These are phyloP conservation scores for Antitype chi DNA, from an alignment of 2,888 invertebrate species.

Conservation along the genomic window DNA sequence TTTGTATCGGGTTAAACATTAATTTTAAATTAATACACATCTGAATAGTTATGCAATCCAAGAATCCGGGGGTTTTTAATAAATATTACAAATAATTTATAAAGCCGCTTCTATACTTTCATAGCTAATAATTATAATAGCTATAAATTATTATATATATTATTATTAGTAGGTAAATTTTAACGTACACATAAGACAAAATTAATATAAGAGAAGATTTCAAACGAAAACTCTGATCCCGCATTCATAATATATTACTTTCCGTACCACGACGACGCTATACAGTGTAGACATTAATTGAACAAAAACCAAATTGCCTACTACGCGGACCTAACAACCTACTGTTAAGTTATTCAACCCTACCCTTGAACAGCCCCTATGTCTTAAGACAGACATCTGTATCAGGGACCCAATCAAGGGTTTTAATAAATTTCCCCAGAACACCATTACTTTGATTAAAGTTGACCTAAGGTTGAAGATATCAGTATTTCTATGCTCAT, in stretches of 20 bases:
- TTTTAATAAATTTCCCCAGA: constrained; percentile 56
- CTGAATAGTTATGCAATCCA: too few relatives aligned
- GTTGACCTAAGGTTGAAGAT: constrained; percentile 38
- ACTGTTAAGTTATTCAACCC: constrained; percentile 35
- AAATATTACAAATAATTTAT: too few relatives aligned
- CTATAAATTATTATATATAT: too few relatives aligned
- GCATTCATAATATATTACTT: not conserved
- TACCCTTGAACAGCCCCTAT: constrained; percentile 19
- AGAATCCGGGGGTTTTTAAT: too few relatives aligned
- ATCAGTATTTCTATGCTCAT: constrained; percentile 29
- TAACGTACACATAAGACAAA: too few relatives aligned
- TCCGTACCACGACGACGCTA: not conserved
- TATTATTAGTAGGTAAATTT: too few relatives aligned
- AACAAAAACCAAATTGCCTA: constrained; percentile 6
- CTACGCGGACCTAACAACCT: not conserved
- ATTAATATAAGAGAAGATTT: not conserved
- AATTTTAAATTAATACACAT: too few relatives aligned
- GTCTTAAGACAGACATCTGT: constrained; percentile 43
- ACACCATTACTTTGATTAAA: constrained; percentile 64
- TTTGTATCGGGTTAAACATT: too few relatives aligned
- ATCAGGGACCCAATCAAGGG: constrained; percentile 57
- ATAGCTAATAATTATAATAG: too few relatives aligned
- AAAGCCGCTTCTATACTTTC: too few relatives aligned
- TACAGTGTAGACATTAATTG: not conserved
- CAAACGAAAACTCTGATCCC: not conserved